Evolutionary conservation across 2,797 vertebrate species (phyloP).

Genomic region (Microchirus variegatus): DNA sequence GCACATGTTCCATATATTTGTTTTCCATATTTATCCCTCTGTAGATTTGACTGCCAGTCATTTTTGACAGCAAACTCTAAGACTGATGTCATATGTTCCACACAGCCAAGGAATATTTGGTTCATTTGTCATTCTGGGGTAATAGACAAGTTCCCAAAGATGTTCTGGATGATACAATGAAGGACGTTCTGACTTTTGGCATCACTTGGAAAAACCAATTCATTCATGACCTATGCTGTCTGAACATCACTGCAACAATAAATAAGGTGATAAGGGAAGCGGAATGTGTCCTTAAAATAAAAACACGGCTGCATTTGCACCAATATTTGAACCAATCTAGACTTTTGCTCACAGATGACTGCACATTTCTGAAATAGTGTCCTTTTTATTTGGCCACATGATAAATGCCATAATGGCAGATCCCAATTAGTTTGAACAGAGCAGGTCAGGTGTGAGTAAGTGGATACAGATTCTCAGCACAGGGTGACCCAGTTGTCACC

Average conservation of each 20-base stretch:
- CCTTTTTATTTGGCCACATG: conserved; percentile 13
- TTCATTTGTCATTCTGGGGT: neutral
- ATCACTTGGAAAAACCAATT: no score
- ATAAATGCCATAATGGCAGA: conserved; percentile 39
- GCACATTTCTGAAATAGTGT: neutral
- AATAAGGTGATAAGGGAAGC: no score
- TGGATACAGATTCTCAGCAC: conserved; percentile 22
- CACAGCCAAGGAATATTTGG: neutral
- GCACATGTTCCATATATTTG: no score
- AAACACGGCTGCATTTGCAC: no score
- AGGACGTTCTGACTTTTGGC: no score
- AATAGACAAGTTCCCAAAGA: neutral
- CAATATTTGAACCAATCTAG: no score
- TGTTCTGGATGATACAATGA: no score
- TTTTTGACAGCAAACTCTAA: conserved; percentile 1
- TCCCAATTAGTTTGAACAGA: conserved; percentile 43
- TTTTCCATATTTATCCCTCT: neutral
- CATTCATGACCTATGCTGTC: no score
- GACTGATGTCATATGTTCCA: neutral
- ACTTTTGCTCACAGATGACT: no score
- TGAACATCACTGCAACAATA: no score
- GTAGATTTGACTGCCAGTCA: neutral
- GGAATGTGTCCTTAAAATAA: no score
- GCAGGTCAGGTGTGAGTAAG: conserved; percentile 40
- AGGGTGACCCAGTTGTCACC: no score